A percentile compares a stretch with the other conserved stretches of the same genome.
Conservation (phyloP, 2,113 vertebrate species). For the Nesogale talazaci region DNA sequence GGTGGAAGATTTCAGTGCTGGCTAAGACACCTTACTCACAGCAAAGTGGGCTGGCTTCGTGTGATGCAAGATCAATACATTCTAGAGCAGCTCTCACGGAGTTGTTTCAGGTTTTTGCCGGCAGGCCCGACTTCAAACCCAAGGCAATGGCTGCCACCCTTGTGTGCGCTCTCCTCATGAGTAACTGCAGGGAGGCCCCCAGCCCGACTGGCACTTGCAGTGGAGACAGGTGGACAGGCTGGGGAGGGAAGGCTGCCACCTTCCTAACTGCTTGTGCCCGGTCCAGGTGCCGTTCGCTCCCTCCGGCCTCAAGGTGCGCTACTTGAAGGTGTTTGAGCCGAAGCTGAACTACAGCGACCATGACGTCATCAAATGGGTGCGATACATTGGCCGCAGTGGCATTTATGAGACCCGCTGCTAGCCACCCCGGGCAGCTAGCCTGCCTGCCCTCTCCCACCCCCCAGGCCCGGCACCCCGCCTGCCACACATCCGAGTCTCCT, state of each 20-base stretch:
- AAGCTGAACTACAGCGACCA: conserved; percentile 99
- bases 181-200: neutral
- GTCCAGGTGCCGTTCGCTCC: conserved; percentile 97
- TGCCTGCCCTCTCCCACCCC: conserved; percentile 65
- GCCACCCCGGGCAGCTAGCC: conserved; percentile 78
- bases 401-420: conserved; percentile 99
- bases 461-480: conserved; percentile 68
- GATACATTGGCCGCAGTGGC: conserved; percentile 98
- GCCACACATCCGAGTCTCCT: conserved; percentile 67
- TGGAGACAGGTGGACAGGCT: neutral
- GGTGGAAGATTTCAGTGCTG: conserved; percentile 31
- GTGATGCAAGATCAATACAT: conserved; percentile 31
- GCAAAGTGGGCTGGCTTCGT: conserved; percentile 35
- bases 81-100: conserved; percentile 35
- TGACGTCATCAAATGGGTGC: conserved; percentile 99
- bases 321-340: conserved; percentile 99
- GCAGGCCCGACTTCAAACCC: conserved; percentile 34
- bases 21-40: conserved; percentile 20
- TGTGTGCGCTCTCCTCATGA: neutral
- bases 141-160: conserved; percentile 8
- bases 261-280: conserved; percentile 64
- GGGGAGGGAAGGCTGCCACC: neutral
- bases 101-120: conserved; percentile 15
- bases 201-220: neutral
- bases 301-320: conserved; percentile 99